Conservation (phyloP, 2,113 vertebrate species). For the Felis chaus region DNA sequence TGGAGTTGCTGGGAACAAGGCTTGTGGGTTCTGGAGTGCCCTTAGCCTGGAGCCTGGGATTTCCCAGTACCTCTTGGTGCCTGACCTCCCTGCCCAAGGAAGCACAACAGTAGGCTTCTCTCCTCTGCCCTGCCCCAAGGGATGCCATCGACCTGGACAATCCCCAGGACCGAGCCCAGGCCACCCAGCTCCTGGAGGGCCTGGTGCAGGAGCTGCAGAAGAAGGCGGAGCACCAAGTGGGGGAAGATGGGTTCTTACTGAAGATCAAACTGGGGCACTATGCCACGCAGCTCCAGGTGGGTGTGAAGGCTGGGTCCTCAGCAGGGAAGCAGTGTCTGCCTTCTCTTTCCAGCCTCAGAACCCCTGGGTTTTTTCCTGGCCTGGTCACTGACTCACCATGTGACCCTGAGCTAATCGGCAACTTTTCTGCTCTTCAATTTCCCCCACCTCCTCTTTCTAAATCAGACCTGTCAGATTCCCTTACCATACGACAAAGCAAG, state of each 20-base stretch:
- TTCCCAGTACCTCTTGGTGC: not conserved
- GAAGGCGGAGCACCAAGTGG: conserved; percentile 97
- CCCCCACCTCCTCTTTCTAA: conserved; percentile 69
- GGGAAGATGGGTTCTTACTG: conserved; percentile 96
- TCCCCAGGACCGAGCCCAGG: conserved; percentile 95
- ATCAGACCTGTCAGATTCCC: conserved; percentile 10
- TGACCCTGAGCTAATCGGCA: conserved; percentile 24
- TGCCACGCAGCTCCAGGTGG: conserved; percentile 95
- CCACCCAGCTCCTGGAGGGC: conserved; percentile 92
- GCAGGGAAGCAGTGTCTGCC: not conserved
- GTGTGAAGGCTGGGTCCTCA: not conserved
- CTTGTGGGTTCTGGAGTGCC: not conserved
- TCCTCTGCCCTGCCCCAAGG: conserved; percentile 81
- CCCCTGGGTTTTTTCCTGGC: conserved; percentile 59
- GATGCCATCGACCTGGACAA: conserved; percentile 95
- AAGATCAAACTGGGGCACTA: conserved; percentile 99
- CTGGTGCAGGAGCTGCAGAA: conserved; percentile 98
- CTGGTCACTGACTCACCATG: conserved; percentile 68
- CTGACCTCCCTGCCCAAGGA: not conserved
- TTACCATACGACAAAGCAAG: not conserved
- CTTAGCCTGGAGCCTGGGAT: not conserved
- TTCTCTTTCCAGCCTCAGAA: conserved; percentile 30
- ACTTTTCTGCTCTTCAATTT: conserved; percentile 46
- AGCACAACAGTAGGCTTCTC: not conserved
- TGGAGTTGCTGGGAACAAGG: not conserved